Percentiles rank a stretch among this genome's conserved stretches.
Evolutionary conservation across 1,140 invertebrate genomes (phyloP).

Genomic region (Apocrypta bakeri): DNA sequence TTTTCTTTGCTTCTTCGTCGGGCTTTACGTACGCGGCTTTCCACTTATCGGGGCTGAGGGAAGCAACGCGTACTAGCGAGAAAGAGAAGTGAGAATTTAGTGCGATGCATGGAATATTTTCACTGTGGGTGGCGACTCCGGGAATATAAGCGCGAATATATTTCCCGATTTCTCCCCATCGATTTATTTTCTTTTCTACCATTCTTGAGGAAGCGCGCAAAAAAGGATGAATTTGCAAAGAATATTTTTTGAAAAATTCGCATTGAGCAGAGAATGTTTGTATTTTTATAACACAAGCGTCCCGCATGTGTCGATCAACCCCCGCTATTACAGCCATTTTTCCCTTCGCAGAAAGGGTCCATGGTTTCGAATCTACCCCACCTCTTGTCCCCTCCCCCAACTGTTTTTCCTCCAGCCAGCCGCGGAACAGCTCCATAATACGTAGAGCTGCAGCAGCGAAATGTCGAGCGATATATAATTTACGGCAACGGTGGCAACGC

Average conservation of each 20-base stretch:
- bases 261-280: too few species aligned
- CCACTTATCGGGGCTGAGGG: slow-evolving; percentile 14
- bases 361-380: background rate
- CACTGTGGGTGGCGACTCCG: background rate
- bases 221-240: too few species aligned
- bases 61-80: background rate
- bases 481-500: slow-evolving; percentile 2
- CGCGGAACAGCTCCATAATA: slow-evolving; percentile 1
- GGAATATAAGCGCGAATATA: background rate
- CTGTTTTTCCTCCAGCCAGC: background rate
- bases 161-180: too few species aligned
- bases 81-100: background rate
- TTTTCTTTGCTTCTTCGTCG: slow-evolving; percentile 11
- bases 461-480: slow-evolving; percentile 38
- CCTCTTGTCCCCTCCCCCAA: background rate
- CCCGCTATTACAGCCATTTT: background rate
- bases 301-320: background rate
- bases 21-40: slow-evolving; percentile 7
- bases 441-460: background rate
- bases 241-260: too few species aligned
- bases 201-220: too few species aligned
- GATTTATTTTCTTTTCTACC: too few species aligned
- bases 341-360: background rate
- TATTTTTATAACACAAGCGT: too few species aligned
- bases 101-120: background rate